Base-by-base conservation (phyloP, 2,797 vertebrate species). In the Emys orbicularis region DNA sequence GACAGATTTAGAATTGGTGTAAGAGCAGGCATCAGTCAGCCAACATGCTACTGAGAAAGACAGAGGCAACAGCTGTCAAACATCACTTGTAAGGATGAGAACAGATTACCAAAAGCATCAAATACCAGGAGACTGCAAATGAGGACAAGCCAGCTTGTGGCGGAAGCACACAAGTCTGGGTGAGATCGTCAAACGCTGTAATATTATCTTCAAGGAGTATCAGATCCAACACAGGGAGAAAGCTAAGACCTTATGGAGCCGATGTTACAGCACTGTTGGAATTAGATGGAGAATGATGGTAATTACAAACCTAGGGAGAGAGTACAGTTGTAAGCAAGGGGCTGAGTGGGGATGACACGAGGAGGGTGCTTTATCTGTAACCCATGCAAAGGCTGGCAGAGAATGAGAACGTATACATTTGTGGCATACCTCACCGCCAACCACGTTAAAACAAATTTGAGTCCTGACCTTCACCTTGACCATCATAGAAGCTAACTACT, bases 391-490 rank as follows among this genome's bases (percentile, higher is more conserved):
- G 56, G 50, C 53, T 83, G 53, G 53, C 23, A 89, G 79, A 93
- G 91, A 13, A 44, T 37, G 88, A 81, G 57, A 8, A 84, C 34
- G 8, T 53, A 56, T 52, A 8, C 19, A 7, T 50, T 88, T 80
- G 27, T 5, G 81, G 41, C 52, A 44, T 0, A 0, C 27, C 13
- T 81, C 50, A 82, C 79, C 90, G 57, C 12, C 79, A 86, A 0
- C 44, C 18, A 44, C 25, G 29, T 13, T 27, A 11, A 44, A 8
- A 0, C 31, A 59, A 68, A 56, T n/a, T 56, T 0, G 0, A 31
- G 29, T 86, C 50, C 76, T 86, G 79, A 25, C 16, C 54, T 89
- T 61, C 68, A 56, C 81, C 44, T 29, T 79, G 52, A 23, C 41
- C 49, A 50, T 15, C 34, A 27, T 1, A 89, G 18, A 84, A 34